Evolutionary conservation across 2,113 vertebrate species (phyloP).

Genomic region (Setophaga petechia): DNA sequence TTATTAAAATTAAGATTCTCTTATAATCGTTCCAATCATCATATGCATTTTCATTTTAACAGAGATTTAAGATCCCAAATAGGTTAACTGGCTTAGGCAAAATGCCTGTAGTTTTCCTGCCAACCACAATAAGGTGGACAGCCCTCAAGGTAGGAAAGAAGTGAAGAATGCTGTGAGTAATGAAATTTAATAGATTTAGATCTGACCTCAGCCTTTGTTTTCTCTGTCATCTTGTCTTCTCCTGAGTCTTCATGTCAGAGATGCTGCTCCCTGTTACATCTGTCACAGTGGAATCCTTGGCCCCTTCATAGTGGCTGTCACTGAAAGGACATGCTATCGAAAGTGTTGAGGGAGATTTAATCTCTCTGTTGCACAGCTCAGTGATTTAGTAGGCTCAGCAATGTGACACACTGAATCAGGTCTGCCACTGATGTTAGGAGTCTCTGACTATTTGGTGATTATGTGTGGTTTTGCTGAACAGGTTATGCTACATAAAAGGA

Average conservation of each 20-base stretch:
- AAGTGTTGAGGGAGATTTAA: constrained; percentile 30
- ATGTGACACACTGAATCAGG: constrained; percentile 38
- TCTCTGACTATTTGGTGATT: constrained; percentile 35
- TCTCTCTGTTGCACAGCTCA: constrained; percentile 26
- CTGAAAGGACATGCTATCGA: neutral
- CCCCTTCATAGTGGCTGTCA: neutral
- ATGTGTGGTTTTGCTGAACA: neutral
- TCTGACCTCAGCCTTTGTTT: constrained; percentile 6
- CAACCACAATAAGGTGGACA: neutral
- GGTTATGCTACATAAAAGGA: neutral
- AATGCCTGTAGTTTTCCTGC: neutral
- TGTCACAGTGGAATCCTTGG: constrained; percentile 8
- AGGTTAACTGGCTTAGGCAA: neutral
- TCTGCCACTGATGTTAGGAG: neutral
- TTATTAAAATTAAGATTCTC: neutral
- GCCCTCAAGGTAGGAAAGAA: neutral
- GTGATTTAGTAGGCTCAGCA: constrained; percentile 45
- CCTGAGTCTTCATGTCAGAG: neutral
- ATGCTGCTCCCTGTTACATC: neutral
- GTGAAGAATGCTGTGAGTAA: neutral
- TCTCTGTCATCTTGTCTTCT: neutral
- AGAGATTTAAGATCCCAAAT: neutral
- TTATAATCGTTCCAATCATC: neutral
- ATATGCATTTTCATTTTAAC: neutral
- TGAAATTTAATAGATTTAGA: constrained; percentile 28